These are phyloP conservation scores for Dryobotodes eremita DNA, from an alignment of 2,888 invertebrate species.

Conservation along the genomic window DNA sequence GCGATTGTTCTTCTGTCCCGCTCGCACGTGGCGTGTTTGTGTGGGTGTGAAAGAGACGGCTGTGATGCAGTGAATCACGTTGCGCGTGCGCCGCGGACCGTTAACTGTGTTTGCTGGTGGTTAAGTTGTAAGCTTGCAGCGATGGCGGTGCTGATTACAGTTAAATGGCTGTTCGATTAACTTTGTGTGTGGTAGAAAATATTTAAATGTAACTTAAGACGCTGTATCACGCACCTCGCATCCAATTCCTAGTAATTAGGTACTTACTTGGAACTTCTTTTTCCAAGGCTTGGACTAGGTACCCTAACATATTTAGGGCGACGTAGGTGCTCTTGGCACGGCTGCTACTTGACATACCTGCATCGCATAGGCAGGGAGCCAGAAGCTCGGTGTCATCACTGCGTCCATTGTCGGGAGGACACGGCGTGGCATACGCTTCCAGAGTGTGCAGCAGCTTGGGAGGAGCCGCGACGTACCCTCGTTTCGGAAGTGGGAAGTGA, in stretches of 20 bases:
- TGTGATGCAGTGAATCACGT: slow-evolving; percentile 69
- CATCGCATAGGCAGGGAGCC: no score
- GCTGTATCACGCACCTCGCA: neutral
- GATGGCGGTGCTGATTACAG: slow-evolving; percentile 12
- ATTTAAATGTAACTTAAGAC: neutral
- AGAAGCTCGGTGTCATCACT: no score
- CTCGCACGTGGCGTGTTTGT: slow-evolving; percentile 58
- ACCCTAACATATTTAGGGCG: neutral
- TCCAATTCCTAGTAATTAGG: neutral
- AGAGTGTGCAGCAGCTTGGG: no score
- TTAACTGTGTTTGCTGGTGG: slow-evolving; percentile 73
- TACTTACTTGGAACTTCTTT: neutral
- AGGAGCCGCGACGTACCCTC: no score
- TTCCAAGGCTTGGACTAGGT: neutral
- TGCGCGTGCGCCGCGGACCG: slow-evolving; percentile 81
- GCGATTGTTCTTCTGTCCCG: slow-evolving; percentile 80
- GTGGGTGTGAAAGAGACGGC: slow-evolving; percentile 66
- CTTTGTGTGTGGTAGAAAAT: neutral
- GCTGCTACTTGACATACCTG: no score
- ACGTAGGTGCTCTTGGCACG: no score
- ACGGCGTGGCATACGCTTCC: no score
- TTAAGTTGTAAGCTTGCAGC: slow-evolving; percentile 60
- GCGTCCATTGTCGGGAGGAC: no score
- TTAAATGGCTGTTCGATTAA: slow-evolving; percentile 11
- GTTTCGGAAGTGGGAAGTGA: no score